Evolutionary conservation across 1,140 invertebrate genomes (phyloP).

Genomic region (Drosophila elegans): DNA sequence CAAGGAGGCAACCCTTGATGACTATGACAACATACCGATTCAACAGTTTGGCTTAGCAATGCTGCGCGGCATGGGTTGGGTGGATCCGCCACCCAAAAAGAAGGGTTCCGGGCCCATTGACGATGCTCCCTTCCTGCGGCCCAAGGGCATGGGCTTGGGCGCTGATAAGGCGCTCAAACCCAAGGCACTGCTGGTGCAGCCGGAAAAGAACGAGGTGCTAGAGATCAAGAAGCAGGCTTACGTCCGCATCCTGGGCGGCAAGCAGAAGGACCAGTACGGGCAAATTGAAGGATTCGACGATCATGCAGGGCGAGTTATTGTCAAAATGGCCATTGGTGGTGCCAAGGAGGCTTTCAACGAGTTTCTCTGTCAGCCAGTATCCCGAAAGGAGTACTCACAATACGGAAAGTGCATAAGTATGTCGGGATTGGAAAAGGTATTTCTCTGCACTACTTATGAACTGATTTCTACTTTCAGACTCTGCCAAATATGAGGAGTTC

Average conservation of each 20-base stretch:
- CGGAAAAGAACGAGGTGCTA: conserved; percentile 87
- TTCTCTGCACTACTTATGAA: not conserved
- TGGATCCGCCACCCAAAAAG: conserved; percentile 86
- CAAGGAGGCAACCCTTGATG: conserved; percentile 91
- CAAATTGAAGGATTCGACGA: conserved; percentile 94
- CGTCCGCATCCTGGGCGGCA: conserved; percentile 90
- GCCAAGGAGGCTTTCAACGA: conserved; percentile 91
- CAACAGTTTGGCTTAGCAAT: conserved; percentile 95
- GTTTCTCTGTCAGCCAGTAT: conserved; percentile 90
- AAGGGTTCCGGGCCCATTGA: conserved; percentile 88
- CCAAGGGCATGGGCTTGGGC: conserved; percentile 96
- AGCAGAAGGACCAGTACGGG: conserved; percentile 91
- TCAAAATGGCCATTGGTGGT: conserved; percentile 91
- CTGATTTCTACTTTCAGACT: conserved; percentile 86
- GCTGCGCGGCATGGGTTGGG: conserved; percentile 98
- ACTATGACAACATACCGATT: conserved; percentile 96
- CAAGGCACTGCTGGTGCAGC: conserved; percentile 80
- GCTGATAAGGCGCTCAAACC: conserved; percentile 89
- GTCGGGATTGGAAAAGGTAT: conserved; percentile 66
- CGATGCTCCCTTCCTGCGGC: conserved; percentile 86
- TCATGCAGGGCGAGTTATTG: conserved; percentile 91
- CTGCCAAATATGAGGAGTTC: conserved; percentile 89
- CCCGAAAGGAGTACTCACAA: conserved; percentile 91
- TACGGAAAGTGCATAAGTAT: conserved; percentile 93
- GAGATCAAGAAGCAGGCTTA: conserved; percentile 89